A percentile compares a stretch with the other conserved stretches of the same genome.
Conservation (phyloP, 1,140 invertebrate genomes). For the Diabrotica undecimpunctata region DNA sequence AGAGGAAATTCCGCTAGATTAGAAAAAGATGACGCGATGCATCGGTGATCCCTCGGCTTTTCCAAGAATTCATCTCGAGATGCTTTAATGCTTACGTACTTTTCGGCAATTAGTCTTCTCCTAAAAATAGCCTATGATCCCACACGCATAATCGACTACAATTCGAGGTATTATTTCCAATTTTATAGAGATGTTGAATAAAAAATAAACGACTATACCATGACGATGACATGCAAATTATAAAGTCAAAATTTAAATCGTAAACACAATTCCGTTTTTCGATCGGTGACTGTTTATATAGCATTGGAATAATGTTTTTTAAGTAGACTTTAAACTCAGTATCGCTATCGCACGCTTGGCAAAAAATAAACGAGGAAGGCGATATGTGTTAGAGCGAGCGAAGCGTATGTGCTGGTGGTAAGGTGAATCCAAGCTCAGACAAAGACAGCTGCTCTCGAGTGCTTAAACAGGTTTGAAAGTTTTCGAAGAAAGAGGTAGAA, state of each 20-base stretch:
- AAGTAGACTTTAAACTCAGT: conserved; percentile 34
- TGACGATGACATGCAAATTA: too few species aligned
- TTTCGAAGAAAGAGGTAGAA: conserved; percentile 39
- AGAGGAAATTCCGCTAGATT: conserved; percentile 37
- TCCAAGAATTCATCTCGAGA: conserved; percentile 12
- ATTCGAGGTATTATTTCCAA: too few species aligned
- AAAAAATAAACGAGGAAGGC: conserved; percentile 22
- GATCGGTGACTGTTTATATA: neutral
- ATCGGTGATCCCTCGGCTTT: conserved; percentile 16
- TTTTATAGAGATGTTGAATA: neutral
- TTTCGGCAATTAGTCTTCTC: conserved; percentile 12
- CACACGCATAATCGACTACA: too few species aligned
- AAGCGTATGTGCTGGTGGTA: conserved; percentile 29
- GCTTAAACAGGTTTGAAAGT: conserved; percentile 44
- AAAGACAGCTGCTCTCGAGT: conserved; percentile 31
- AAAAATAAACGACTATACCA: too few species aligned
- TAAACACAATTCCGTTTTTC: neutral
- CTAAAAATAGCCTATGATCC: neutral
- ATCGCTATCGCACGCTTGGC: conserved; percentile 32
- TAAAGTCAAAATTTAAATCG: too few species aligned
- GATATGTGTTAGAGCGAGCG: conserved; percentile 35
- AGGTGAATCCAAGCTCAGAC: conserved; percentile 41
- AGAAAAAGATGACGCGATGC: conserved; percentile 24
- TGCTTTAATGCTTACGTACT: neutral
- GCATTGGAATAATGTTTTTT: neutral